A percentile compares a stretch with the other conserved stretches of the same genome.
Evolutionary conservation across 2,888 invertebrate species (phyloP).

Genomic region (Stictocephala bisonia): DNA sequence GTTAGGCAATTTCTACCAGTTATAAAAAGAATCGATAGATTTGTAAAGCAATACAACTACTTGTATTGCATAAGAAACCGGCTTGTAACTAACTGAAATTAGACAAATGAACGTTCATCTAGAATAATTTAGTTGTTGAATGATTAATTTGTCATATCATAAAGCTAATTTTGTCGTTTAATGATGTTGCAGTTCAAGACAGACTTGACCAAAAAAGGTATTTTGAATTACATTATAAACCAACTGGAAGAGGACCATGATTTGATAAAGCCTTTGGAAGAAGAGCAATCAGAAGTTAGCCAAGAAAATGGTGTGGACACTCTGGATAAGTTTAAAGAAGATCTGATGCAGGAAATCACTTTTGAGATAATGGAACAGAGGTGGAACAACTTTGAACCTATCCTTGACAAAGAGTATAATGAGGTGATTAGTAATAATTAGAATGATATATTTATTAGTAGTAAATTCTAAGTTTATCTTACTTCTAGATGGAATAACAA

Average conservation of each 20-base stretch:
- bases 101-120: too few relatives aligned
- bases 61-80: too few relatives aligned
- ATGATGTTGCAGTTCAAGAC: conserved; percentile 3
- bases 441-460: not conserved
- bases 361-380: conserved; percentile 22
- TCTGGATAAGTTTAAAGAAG: not conserved
- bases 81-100: too few relatives aligned
- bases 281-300: not conserved
- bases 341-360: not conserved
- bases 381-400: not conserved
- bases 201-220: not conserved
- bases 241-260: not conserved
- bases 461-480: not conserved
- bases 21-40: too few relatives aligned
- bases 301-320: not conserved
- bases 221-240: not conserved
- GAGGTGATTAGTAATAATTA: not conserved
- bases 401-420: conserved; percentile 1
- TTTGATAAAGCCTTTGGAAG: too few relatives aligned
- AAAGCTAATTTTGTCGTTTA: too few relatives aligned
- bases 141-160: too few relatives aligned
- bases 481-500: not conserved
- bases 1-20: too few relatives aligned
- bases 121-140: too few relatives aligned
- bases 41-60: too few relatives aligned